Evolutionary conservation across 2,888 invertebrate species (phyloP), one percentile per base, ranked within the genome.

Genomic region (Dynastes tityus): DNA sequence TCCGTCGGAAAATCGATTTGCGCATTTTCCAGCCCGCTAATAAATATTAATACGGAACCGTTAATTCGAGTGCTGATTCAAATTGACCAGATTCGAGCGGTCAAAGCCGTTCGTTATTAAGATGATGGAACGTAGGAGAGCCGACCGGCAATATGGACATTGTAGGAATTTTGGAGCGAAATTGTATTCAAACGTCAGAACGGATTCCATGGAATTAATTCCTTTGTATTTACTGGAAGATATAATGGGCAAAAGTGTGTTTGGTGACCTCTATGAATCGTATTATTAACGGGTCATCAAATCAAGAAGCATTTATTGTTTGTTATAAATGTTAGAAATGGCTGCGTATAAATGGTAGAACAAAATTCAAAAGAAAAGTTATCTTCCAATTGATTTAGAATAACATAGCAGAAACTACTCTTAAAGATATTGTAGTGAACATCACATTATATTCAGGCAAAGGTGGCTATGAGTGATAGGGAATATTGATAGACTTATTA

Each of bases 41-140:
- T 68, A 68, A 68, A 65, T 65, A 65, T 65, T 65, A 65, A 68
- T 51, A 51, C 27, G n/a, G n/a, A 27, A 5, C 22, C 22, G 65
- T 16, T 51, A 68, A 51, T 68, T 68, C 22, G 49, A 49, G 49
- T 51, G 13, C 13, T 11, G 45, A 51, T 51, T 51, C 63, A 63
- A 63, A 63, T 63, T 63, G 29, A 63, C 29, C 63, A 32, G 32
- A 32, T 63, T 63, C 63, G 63, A 63, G 29, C 29, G 63, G 63
- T 63, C 63, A 63, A 32, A 58, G 22, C 22, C n/a, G 55, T 5
- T 58, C 22, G 55, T 58, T 22, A 58, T 58, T 58, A 58, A 58
- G 55, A 58, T 58, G 55, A 16, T 22, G 22, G 55, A 16, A 22
- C 9, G 22, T 22, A 16, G 16, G 22, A 16, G 6, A 22, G 16